Conservation (phyloP, 2,113 vertebrate genomes). For the Mellivora capensis region DNA sequence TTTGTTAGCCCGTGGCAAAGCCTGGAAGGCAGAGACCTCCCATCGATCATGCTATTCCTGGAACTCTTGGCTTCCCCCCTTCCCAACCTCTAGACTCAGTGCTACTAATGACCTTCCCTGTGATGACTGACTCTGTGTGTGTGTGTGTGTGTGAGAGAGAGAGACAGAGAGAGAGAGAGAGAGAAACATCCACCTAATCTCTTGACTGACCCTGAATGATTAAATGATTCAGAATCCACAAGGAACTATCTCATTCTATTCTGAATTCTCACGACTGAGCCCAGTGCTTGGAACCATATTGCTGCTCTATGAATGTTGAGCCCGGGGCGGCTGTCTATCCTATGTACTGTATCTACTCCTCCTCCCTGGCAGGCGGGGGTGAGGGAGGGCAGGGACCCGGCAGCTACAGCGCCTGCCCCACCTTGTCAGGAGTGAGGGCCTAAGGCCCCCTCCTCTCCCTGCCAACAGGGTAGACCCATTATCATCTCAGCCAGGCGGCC, state of each 20-base stretch:
- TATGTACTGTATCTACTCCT: too few species aligned
- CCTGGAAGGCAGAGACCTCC: neutral
- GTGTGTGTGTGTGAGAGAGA: neutral
- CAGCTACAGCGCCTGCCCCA: neutral
- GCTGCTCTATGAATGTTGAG: too few species aligned
- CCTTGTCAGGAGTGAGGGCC: neutral
- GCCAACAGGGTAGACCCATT: neutral
- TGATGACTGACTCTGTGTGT: neutral
- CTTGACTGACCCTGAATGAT: neutral
- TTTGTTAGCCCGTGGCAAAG: neutral
- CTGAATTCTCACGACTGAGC: neutral
- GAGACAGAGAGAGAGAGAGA: neutral
- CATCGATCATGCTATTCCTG: neutral
- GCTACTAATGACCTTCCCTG: neutral
- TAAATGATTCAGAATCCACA: neutral
- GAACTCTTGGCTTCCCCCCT: neutral
- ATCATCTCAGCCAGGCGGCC: neutral
- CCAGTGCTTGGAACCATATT: rapidly evolving
- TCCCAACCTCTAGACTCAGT: neutral
- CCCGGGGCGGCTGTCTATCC: neutral
- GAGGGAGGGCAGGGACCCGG: too few species aligned
- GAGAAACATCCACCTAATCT: neutral
- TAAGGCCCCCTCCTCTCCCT: neutral
- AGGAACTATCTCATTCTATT: neutral
- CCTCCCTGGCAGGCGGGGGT: neutral